Base-by-base conservation (phyloP, 1,140 invertebrate species). In the Drosophila erecta region DNA sequence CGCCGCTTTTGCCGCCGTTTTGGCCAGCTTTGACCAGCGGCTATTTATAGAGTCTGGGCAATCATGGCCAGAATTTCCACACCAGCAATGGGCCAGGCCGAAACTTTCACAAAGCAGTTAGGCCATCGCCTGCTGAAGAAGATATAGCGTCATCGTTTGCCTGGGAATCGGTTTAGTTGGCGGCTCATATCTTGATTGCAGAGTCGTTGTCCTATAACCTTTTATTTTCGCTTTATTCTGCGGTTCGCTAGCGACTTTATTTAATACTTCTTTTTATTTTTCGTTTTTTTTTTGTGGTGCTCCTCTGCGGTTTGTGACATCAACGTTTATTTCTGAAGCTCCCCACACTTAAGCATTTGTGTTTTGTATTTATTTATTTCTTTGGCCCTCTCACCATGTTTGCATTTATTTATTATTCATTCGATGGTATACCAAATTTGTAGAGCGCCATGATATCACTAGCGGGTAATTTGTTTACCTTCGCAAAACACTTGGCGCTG, bases 261-360 rank as follows among this genome's bases (percentile, higher is more conserved):
- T 30, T 3, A 41, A 44, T 55, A 67, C 66, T 35, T 53, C 47
- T 30, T 30, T 30, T 30, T 30, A 8, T 2, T 30, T 30, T 30
- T 40, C 24, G 0, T n/a, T 56, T 54, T 41, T 53, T 58, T 76
- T 47, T 62, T 33, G 41, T 49, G 20, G 12, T 22, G 44, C 35
- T 38, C 35, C 35, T 46, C 43, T 40, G 30, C 43, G 62, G 58
- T 55, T 69, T 74, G 80, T 90, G 85, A 90, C 85, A 90, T 90
- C 85, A 90, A 90, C 86, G 56, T 81, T 90, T 90, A 90, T 90
- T 90, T 89, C 90, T 78, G 73, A 65, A 81, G 85, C 79, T 81
- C 62, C 74, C 62, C 74, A 70, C 79, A 61, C 61, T 76, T 76
- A 46, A 47, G 30, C 60, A 58, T 76, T 74, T 57, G 64, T 35